Percentiles rank a stretch among this genome's conserved stretches.
These are phyloP conservation scores for Pseudolaguvia tuberculata DNA, from an alignment of 2,113 vertebrate species.

Conservation along the genomic window DNA sequence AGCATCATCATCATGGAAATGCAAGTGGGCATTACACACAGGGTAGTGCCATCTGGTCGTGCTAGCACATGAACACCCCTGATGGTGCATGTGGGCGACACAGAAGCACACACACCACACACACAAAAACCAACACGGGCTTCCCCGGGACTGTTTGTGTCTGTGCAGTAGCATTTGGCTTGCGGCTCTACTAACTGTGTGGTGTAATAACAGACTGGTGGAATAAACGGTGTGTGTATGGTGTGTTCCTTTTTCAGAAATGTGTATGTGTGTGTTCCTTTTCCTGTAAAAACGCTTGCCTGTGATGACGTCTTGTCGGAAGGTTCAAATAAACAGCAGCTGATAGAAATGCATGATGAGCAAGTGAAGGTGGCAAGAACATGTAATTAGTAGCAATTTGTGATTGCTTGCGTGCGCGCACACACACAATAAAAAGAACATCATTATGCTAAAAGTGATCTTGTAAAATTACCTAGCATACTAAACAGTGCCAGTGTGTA, in stretches of 20 bases:
- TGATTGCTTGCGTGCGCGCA: neutral
- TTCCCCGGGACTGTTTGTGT: constrained; percentile 11
- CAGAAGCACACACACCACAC: constrained; percentile 1
- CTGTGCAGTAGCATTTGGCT: neutral
- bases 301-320: constrained; percentile 14
- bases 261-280: neutral
- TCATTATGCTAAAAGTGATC: neutral
- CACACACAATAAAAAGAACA: neutral
- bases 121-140: neutral
- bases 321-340: constrained; percentile 3
- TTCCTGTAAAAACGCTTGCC: neutral
- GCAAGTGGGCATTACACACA: constrained; percentile 12
- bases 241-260: too few relatives aligned
- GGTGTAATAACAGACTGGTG: constrained; percentile 11
- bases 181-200: neutral
- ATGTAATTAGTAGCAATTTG: neutral
- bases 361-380: neutral
- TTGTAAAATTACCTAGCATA: neutral
- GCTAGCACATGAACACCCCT: constrained; percentile 23
- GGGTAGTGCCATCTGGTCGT: constrained; percentile 25
- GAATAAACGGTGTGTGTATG: neutral
- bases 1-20: neutral
- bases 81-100: constrained; percentile 15
- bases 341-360: constrained; percentile 11
- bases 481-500: neutral